Conservation (phyloP, 2,113 vertebrate genomes). For the Hirundichthys speculiger region DNA sequence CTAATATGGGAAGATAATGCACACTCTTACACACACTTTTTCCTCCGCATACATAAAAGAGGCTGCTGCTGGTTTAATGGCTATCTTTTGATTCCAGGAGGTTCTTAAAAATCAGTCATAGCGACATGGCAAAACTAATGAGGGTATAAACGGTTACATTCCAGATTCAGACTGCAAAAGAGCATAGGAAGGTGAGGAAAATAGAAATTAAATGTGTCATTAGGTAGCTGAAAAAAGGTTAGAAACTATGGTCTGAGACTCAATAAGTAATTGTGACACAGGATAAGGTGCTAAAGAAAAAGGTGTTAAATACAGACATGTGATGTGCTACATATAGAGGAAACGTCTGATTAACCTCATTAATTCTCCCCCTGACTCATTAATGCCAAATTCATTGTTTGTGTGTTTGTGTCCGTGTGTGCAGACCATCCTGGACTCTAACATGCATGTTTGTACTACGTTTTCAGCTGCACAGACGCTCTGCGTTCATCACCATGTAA, state of each 20-base stretch:
- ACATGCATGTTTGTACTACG: too few species aligned
- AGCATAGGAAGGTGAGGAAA: slow-evolving; percentile 12
- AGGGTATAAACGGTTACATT: slow-evolving; percentile 87
- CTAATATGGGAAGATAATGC: not conserved
- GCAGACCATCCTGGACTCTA: too few species aligned
- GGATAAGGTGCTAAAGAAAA: too few species aligned
- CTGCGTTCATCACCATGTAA: too few species aligned
- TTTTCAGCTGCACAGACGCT: too few species aligned
- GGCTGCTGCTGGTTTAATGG: slow-evolving; percentile 80
- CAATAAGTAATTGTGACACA: too few species aligned
- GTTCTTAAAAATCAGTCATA: slow-evolving; percentile 86
- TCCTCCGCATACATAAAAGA: slow-evolving; percentile 28
- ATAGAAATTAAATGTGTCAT: slow-evolving; percentile 26
- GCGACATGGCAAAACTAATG: slow-evolving; percentile 86
- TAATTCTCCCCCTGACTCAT: too few species aligned
- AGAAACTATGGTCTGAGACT: not conserved
- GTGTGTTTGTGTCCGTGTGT: too few species aligned
- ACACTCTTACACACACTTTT: slow-evolving; percentile 5
- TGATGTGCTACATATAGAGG: too few species aligned
- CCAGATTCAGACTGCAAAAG: slow-evolving; percentile 74
- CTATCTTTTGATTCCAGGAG: slow-evolving; percentile 83
- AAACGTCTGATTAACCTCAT: too few species aligned
- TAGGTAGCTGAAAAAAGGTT: slow-evolving; percentile 10
- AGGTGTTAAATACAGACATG: too few species aligned
- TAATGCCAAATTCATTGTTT: too few species aligned